Percentiles rank a stretch among this genome's conserved stretches.
These are phyloP conservation scores for Sorex araneus DNA, from an alignment of 2,113 vertebrate genomes.

Conservation along the genomic window DNA sequence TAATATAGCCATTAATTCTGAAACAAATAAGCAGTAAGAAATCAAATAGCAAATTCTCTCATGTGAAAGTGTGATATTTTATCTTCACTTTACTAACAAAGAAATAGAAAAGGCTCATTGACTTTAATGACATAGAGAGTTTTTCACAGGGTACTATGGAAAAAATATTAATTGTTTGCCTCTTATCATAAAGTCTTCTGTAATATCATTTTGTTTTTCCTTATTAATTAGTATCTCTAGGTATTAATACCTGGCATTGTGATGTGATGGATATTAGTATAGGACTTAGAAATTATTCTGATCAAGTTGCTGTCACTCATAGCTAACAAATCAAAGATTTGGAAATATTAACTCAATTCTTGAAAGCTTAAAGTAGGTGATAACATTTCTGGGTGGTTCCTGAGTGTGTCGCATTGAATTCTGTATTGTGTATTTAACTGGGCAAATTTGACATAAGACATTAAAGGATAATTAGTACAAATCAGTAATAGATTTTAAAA, in stretches of 20 bases:
- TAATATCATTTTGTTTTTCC: constrained; percentile 27
- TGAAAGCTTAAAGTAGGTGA: neutral
- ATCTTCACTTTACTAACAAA: neutral
- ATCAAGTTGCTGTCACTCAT: constrained; percentile 51
- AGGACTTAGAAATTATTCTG: constrained; percentile 47
- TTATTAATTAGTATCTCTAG: constrained; percentile 51
- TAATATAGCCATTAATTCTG: constrained; percentile 4
- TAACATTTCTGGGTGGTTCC: constrained; percentile 45
- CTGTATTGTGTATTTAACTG: constrained; percentile 23
- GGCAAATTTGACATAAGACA: constrained; percentile 27
- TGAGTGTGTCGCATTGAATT: constrained; percentile 60
- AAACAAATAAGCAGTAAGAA: neutral
- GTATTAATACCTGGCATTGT: constrained; percentile 23
- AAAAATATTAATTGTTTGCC: constrained; percentile 36
- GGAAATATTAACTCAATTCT: constrained; percentile 44
- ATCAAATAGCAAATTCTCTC: neutral
- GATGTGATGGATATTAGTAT: constrained; percentile 43
- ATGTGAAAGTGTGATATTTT: neutral
- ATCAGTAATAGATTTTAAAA: constrained; percentile 47
- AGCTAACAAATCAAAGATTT: neutral
- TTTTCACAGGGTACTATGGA: neutral
- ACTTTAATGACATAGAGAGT: neutral
- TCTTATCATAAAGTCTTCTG: neutral
- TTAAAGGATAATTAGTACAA: constrained; percentile 29
- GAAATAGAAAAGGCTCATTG: neutral